A percentile compares a stretch with the other conserved stretches of the same genome.
Evolutionary conservation across 2,888 invertebrate species (phyloP).

Genomic region (Aricia artaxerxes): DNA sequence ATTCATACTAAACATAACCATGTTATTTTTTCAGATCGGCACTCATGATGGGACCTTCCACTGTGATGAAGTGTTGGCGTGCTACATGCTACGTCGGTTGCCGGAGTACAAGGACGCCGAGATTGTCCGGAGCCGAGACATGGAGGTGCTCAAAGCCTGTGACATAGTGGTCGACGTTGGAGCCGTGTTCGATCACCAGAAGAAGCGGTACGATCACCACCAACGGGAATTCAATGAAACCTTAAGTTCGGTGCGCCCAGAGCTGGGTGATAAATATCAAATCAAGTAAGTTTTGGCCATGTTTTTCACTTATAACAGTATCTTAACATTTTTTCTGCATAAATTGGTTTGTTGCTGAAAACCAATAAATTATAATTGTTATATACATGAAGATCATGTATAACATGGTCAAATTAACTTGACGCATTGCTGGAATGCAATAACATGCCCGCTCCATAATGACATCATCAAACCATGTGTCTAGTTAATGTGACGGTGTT

Average conservation of each 20-base stretch:
- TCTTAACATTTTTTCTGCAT: no score
- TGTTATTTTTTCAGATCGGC: conserved; percentile 75
- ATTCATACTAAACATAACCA: no score
- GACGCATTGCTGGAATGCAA: no score
- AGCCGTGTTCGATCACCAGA: conserved; percentile 87
- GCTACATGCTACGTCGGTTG: conserved; percentile 91
- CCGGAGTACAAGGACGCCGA: conserved; percentile 90
- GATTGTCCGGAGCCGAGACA: conserved; percentile 86
- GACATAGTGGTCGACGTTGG: conserved; percentile 98
- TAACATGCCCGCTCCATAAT: no score
- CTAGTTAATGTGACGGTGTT: no score
- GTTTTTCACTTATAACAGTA: no score
- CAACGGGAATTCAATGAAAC: conserved; percentile 88
- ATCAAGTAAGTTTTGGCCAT: conserved; percentile 69
- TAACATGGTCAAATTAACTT: no score
- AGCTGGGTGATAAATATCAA: conserved; percentile 79
- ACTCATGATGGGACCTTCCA: conserved; percentile 93
- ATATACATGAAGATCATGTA: no score
- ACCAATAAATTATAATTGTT: no score
- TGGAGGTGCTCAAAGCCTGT: conserved; percentile 85
- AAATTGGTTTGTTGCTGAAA: no score
- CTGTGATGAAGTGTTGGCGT: conserved; percentile 97
- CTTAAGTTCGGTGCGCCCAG: conserved; percentile 82
- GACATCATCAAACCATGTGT: no score
- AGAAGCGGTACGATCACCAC: conserved; percentile 95